Conservation (phyloP, 1,140 invertebrate genomes). For the Hylaeus anthracinus region DNA sequence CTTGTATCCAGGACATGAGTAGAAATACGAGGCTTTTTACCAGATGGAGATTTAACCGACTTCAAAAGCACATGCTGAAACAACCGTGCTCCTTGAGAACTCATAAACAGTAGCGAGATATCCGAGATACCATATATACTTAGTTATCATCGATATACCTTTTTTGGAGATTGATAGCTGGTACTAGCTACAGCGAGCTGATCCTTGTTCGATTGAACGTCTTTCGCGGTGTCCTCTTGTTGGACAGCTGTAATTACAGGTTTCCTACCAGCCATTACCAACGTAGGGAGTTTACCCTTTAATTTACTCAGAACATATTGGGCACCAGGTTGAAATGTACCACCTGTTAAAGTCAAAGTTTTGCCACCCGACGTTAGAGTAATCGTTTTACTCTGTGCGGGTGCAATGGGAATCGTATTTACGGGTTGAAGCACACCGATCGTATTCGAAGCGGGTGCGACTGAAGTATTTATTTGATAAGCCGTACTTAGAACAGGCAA, state of each 20-base stretch:
- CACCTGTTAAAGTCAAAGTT: slow-evolving; percentile 66
- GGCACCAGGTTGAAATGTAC: slow-evolving; percentile 57
- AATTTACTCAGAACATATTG: slow-evolving; percentile 68
- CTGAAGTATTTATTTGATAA: slow-evolving; percentile 55
- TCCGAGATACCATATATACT: not conserved
- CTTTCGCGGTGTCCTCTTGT: slow-evolving; percentile 36
- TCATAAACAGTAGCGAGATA: too few species aligned
- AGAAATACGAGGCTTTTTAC: slow-evolving; percentile 79
- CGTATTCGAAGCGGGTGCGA: slow-evolving; percentile 5
- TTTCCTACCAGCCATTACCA: slow-evolving; percentile 58
- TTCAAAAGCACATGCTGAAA: slow-evolving; percentile 46
- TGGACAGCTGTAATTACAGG: slow-evolving; percentile 21
- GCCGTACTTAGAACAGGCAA: slow-evolving; percentile 45
- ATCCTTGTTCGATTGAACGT: slow-evolving; percentile 19
- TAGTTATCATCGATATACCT: slow-evolving; percentile 11
- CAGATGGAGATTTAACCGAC: slow-evolving; percentile 11
- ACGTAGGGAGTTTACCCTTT: slow-evolving; percentile 64
- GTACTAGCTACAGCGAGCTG: slow-evolving; percentile 40
- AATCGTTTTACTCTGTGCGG: slow-evolving; percentile 61
- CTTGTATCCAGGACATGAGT: slow-evolving; percentile 87
- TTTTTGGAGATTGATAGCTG: slow-evolving; percentile 51
- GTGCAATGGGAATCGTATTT: slow-evolving; percentile 50
- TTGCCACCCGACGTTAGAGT: slow-evolving; percentile 65
- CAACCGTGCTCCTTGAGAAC: not conserved
- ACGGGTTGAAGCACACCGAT: slow-evolving; percentile 43